Evolutionary conservation across 2,797 vertebrate species (phyloP).

Genomic region (Rhinatrema bivittatum): DNA sequence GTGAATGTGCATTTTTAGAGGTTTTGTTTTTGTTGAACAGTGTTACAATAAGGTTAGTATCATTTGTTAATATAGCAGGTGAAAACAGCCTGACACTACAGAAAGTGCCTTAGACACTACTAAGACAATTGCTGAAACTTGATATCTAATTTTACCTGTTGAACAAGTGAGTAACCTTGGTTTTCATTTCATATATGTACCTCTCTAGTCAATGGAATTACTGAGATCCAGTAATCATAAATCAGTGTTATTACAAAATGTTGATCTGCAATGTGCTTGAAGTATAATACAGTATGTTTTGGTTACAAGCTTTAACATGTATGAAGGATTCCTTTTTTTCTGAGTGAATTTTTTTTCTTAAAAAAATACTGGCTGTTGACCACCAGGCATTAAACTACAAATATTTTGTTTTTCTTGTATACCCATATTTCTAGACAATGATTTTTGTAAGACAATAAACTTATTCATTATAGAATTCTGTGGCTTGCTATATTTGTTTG

Average conservation of each 20-base stretch:
- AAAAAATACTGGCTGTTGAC: slow-evolving; percentile 80
- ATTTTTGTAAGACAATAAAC: slow-evolving; percentile 97
- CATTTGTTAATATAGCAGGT: slow-evolving; percentile 50
- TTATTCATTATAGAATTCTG: slow-evolving; percentile 84
- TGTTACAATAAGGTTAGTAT: slow-evolving; percentile 47
- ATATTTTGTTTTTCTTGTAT: slow-evolving; percentile 77
- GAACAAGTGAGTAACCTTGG: slow-evolving; percentile 59
- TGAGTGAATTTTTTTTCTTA: slow-evolving; percentile 53
- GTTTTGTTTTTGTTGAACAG: slow-evolving; percentile 37
- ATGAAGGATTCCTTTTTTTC: slow-evolving; percentile 59
- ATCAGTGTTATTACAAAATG: slow-evolving; percentile 67
- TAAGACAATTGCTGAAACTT: slow-evolving; percentile 81
- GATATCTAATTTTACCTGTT: slow-evolving; percentile 57
- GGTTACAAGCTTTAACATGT: slow-evolving; percentile 90
- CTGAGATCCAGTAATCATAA: slow-evolving; percentile 54
- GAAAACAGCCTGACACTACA: slow-evolving; percentile 69
- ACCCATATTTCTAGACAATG: slow-evolving; percentile 90
- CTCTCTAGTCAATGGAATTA: slow-evolving; percentile 58
- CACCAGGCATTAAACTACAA: slow-evolving; percentile 79
- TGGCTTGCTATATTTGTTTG: slow-evolving; percentile 56
- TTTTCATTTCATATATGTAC: slow-evolving; percentile 69
- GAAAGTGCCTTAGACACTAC: slow-evolving; percentile 97
- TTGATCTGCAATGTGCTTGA: slow-evolving; percentile 53
- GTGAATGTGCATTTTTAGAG: slow-evolving; percentile 42
- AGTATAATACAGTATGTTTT: slow-evolving; percentile 54